Percentiles rank a stretch among this genome's conserved stretches.
Evolutionary conservation across 2,888 invertebrate genomes (phyloP).

Genomic region (Eristalinus sepulchralis): DNA sequence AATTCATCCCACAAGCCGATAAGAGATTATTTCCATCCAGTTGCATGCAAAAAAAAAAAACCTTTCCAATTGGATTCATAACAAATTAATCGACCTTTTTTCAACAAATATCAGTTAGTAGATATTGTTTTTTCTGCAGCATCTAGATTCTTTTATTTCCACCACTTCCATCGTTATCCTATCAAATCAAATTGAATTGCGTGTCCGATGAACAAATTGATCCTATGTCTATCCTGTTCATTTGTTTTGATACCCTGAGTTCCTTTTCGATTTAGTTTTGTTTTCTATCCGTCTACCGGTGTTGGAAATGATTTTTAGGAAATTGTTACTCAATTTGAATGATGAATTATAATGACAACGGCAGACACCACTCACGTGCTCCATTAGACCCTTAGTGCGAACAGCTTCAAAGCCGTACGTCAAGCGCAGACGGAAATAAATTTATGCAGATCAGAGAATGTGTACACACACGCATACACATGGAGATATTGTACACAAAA

Average conservation of each 20-base stretch:
- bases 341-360: conserved; percentile 39
- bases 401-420: conserved; percentile 22
- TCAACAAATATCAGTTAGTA: conserved; percentile 2
- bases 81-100: neutral
- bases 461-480: neutral
- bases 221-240: conserved; percentile 4
- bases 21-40: neutral
- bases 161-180: conserved; percentile 50
- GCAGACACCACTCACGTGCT: conserved; percentile 12
- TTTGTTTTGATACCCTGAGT: neutral
- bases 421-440: conserved; percentile 27
- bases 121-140: neutral
- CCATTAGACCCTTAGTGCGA: conserved; percentile 16
- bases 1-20: neutral
- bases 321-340: conserved; percentile 16
- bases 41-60: neutral
- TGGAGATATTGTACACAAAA: neutral
- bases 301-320: conserved; percentile 6
- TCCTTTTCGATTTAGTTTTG: neutral
- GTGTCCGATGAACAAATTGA: conserved; percentile 37
- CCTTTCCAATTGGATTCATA: neutral
- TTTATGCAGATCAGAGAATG: neutral
- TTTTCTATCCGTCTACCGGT: conserved; percentile 2
- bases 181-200: conserved; percentile 44
- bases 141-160: conserved; percentile 27